Percentiles rank a stretch among this genome's conserved stretches.
These are phyloP conservation scores for Mus caroli DNA, from an alignment of 2,797 vertebrate species.

Conservation along the genomic window DNA sequence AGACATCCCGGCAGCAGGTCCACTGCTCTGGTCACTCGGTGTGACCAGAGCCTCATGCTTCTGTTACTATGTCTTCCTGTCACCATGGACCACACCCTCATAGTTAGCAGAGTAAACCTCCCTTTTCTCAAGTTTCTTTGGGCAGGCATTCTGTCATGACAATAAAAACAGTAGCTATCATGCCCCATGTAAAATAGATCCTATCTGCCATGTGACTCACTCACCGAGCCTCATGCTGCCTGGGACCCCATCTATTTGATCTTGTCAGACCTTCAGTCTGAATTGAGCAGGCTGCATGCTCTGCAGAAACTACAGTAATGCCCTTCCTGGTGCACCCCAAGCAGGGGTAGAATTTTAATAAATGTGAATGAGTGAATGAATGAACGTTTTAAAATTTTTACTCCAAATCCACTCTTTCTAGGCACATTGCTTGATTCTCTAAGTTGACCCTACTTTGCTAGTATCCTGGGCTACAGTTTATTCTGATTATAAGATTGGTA, in stretches of 20 bases:
- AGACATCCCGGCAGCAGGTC: not conserved
- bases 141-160: not conserved
- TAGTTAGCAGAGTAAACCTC: not conserved
- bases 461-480: not conserved
- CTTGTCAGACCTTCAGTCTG: not conserved
- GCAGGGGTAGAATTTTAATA: not conserved
- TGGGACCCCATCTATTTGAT: not conserved
- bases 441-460: not conserved
- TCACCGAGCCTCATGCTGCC: not conserved
- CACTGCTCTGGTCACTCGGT: no score
- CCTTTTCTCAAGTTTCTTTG: not conserved
- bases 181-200: fast-evolving
- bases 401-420: not conserved
- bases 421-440: not conserved
- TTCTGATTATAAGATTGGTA: not conserved
- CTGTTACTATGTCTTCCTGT: not conserved
- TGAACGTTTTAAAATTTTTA: not conserved
- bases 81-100: not conserved
- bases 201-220: not conserved
- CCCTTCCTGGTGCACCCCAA: fast-evolving
- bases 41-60: not conserved
- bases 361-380: not conserved
- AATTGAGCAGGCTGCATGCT: not conserved
- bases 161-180: not conserved
- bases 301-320: no score